A percentile compares a stretch with the other conserved stretches of the same genome.
These are phyloP conservation scores for Elgaria multicarinata DNA, from an alignment of 2,113 vertebrate species.

Conservation along the genomic window DNA sequence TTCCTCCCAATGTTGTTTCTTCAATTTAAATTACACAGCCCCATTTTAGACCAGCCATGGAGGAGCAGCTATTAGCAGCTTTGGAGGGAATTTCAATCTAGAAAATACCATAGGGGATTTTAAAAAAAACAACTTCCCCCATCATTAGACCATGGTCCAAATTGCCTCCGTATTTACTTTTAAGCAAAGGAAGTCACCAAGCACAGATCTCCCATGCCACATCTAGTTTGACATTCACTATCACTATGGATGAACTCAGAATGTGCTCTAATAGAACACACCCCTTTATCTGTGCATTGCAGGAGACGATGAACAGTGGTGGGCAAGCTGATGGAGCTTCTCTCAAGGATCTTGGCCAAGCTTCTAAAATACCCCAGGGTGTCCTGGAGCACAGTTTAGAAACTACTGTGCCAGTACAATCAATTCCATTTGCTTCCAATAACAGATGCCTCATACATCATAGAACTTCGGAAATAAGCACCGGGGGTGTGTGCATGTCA, in stretches of 20 bases:
- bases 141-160: neutral
- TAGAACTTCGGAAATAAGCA: slow-evolving; percentile 13
- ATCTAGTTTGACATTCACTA: neutral
- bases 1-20: neutral
- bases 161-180: neutral
- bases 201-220: neutral
- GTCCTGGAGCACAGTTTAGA: neutral
- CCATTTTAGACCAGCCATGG: neutral
- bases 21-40: neutral
- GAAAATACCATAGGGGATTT: neutral
- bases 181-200: neutral
- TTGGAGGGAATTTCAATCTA: neutral
- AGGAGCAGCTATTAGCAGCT: neutral
- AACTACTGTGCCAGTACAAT: neutral
- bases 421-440: neutral
- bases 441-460: neutral
- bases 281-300: neutral
- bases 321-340: neutral
- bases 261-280: neutral
- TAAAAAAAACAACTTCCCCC: neutral
- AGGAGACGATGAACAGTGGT: neutral
- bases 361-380: neutral
- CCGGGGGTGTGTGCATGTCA: slow-evolving; percentile 21
- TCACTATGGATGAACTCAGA: neutral
- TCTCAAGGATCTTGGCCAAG: neutral